Base-by-base conservation (phyloP, 2,888 invertebrate species). In the Hetaerina titia region DNA sequence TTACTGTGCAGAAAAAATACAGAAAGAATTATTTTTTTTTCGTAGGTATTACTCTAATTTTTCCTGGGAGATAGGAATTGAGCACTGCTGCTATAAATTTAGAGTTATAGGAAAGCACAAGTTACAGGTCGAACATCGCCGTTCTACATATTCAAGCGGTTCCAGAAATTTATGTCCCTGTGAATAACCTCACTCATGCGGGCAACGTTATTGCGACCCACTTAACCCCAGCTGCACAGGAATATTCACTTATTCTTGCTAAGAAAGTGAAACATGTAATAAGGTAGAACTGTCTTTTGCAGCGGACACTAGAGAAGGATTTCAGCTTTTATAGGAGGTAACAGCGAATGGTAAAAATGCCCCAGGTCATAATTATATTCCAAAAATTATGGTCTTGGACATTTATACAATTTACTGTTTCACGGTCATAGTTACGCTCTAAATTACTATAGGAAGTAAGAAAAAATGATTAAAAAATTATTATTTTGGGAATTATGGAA, bases 191-290 rank as follows among this genome's bases (percentile, higher is more conserved):
- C 69, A 31, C 81, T 81, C 25, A 81, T 31, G 22, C 60, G 22
- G 31, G 11, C 81, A 31, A 25, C 81, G 81, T 31, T 81, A 81
- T 31, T 81, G 81, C 81, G 81, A 81, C 81, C 81, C 31, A 81
- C 81, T 81, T 81, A 31, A 81, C 81, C 81, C 81, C 81, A 81
- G 81, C 25, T 81, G 81, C 81, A 25, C 81, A n/a, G 69, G n/a
- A 69, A 69, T n/a, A 69, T 81, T 81, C 81, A 31, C 81, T 81
- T 31, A 22, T 25, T 81, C 81, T 31, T 81, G 19, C 31, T 81
- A 13, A 25, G 31, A 81, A 31, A 81, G 81, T 25, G 81, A 81
- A 81, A 81, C 81, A 81, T 31, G 31, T 81, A 13, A 22, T 11
- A 11, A 31, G 31, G 81, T 31, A 81, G 25, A 81, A 81, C 11